Base-by-base conservation (phyloP, 2,113 vertebrate genomes). In the Meles meles region DNA sequence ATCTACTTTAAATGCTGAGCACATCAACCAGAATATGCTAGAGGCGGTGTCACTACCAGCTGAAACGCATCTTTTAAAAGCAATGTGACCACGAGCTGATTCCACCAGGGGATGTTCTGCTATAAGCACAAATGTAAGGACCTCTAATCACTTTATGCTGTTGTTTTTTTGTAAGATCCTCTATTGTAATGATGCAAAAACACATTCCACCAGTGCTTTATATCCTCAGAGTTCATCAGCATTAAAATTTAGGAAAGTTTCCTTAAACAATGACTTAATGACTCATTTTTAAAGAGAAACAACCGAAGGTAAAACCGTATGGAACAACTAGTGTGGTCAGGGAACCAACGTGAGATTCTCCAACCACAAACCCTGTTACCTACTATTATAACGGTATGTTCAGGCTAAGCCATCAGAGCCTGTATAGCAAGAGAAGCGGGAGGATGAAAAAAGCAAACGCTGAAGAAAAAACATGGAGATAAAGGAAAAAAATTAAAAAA, bases 1-100 rank as follows among this genome's bases (percentile, higher is more conserved):
- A 81, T 23, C 93, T 94, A 85, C 25, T 98, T 96, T 77, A 86
- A 92, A 95, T 76, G 84, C 94, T 89, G 74, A 87, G 81, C 88
- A 94, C 55, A 88, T 39, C 63, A 84, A 79, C 49, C 1, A 31
- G 71, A 92, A 80, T 69, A 87, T 29, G n/a, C 80, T 55, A 74
- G 17, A 96, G 72, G 63, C 69, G 65, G 31, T 86, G 27, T 39
- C 80, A 71, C 52, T 69, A 82, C 69, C 11, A 31, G 83, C 15
- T 88, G 67, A 87, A 90, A 81, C 27, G 20, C 37, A 77, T 71
- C 84, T 96, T 97, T 90, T 81, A 57, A 84, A 86, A 76, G 42
- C 63, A 96, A 92, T 82, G 0, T 77, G 79, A 96, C 13, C 72
- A 81, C 21, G 79, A 61, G 39, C 34, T 14, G 29, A 55, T 84